A percentile compares a stretch with the other conserved stretches of the same genome.
These are phyloP conservation scores for Himantopus leucocephalus DNA, from an alignment of 2,113 vertebrate species.

Conservation along the genomic window DNA sequence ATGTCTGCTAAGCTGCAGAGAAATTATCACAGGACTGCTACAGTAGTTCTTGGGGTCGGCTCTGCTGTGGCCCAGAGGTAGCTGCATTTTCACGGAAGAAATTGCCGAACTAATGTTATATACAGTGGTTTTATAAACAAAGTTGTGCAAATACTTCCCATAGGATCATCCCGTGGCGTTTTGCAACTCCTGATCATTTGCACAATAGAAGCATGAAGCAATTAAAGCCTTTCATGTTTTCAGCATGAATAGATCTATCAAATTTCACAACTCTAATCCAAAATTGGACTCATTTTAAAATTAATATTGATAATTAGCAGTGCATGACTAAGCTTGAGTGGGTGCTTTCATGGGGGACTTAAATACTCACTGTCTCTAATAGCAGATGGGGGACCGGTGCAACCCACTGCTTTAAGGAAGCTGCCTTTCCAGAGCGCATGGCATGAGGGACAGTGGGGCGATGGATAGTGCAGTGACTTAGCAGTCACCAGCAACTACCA, in stretches of 20 bases:
- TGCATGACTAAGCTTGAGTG: constrained; percentile 42
- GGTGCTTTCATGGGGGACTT: not conserved
- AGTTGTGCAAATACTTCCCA: not conserved
- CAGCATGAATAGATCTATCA: constrained; percentile 9
- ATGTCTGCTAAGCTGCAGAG: not conserved
- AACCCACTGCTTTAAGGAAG: not conserved
- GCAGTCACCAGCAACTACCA: not conserved
- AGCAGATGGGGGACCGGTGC: not conserved
- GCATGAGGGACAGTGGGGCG: not conserved
- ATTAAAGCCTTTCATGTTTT: constrained; percentile 15
- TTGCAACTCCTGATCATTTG: constrained; percentile 20
- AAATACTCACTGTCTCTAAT: not conserved
- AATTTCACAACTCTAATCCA: constrained; percentile 16
- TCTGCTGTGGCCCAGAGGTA: not conserved
- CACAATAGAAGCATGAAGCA: constrained; percentile 5
- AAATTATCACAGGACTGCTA: not conserved
- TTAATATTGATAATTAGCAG: constrained; percentile 25
- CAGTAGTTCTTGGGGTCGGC: not conserved
- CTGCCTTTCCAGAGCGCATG: not conserved
- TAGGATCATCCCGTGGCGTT: not conserved
- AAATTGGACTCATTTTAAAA: not conserved
- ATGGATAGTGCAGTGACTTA: not conserved
- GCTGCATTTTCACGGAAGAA: not conserved
- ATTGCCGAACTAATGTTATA: not conserved
- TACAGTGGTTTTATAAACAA: not conserved